Percentiles rank a stretch among this genome's conserved stretches.
Evolutionary conservation across 2,888 invertebrate genomes (phyloP).

Genomic region (Herminia tarsipennalis): DNA sequence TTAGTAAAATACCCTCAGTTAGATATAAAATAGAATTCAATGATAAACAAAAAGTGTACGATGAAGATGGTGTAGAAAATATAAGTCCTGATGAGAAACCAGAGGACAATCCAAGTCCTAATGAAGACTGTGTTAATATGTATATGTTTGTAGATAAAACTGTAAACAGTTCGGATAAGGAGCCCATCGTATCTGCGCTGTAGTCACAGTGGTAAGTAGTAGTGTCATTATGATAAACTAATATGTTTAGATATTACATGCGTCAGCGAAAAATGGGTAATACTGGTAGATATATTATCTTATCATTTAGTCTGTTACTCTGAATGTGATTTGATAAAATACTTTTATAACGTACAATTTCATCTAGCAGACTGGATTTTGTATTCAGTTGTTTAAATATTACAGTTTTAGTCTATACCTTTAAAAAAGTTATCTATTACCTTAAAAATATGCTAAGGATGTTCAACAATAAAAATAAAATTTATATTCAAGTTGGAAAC

Average conservation of each 20-base stretch:
- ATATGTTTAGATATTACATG: not conserved
- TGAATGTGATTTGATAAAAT: not conserved
- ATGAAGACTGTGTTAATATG: constrained; percentile 80
- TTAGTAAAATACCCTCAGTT: constrained; percentile 74
- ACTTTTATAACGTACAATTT: not conserved
- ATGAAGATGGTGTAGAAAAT: constrained; percentile 65
- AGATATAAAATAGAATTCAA: constrained; percentile 78
- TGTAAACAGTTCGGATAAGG: constrained; percentile 72
- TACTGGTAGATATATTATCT: not conserved
- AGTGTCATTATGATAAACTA: constrained; percentile 13
- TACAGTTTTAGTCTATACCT: too few species aligned
- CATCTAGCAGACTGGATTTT: too few species aligned
- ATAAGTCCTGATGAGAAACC: constrained; percentile 81
- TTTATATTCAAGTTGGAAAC: too few species aligned
- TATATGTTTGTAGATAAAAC: constrained; percentile 81
- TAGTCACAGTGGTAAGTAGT: constrained; percentile 67
- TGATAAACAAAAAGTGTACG: constrained; percentile 65
- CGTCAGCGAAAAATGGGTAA: not conserved
- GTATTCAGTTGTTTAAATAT: too few species aligned
- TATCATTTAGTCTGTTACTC: not conserved
- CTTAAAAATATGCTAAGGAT: too few species aligned
- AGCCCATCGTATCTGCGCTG: constrained; percentile 78
- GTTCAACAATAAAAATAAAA: too few species aligned
- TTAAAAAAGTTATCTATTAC: too few species aligned
- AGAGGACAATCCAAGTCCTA: constrained; percentile 72